phyloP scores from a whole-genome alignment of 64 coral and sea anemone species.

The Astreopora myriophthalma region DNA sequence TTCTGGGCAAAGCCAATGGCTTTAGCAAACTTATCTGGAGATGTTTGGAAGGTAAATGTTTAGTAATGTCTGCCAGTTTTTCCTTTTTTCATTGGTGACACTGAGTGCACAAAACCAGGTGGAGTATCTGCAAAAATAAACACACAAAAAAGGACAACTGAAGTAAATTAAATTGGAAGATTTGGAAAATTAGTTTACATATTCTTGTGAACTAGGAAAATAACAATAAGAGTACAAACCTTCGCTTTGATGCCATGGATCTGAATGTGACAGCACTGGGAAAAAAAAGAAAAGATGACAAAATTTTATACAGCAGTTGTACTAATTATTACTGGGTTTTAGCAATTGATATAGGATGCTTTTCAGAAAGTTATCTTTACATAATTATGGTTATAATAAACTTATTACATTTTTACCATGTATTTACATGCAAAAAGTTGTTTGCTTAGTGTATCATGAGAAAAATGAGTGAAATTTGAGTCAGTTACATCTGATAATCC shows the following conservation, averaged over 20 bases:
- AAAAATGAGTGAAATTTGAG: slow-evolving; percentile 4
- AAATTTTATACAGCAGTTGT: slow-evolving; percentile 53
- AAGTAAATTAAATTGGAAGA: slow-evolving; percentile 40
- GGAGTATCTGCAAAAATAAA: slow-evolving; percentile 13
- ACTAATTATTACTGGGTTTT: slow-evolving; percentile 57
- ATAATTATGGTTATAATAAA: slow-evolving; percentile 58
- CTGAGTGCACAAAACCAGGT: slow-evolving; percentile 3
- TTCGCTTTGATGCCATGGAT: slow-evolving; percentile 49
- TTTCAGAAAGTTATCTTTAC: slow-evolving; percentile 58
- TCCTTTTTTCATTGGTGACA: not conserved
- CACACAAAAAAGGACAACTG: slow-evolving; percentile 32
- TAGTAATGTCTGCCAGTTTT: slow-evolving; percentile 1
- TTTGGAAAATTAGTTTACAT: not conserved
- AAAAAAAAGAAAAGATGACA: slow-evolving; percentile 30
- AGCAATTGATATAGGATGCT: slow-evolving; percentile 52
- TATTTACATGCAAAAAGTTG: slow-evolving; percentile 55
- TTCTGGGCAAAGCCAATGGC: slow-evolving; percentile 31
- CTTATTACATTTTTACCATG: slow-evolving; percentile 53
- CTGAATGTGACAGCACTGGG: slow-evolving; percentile 28
- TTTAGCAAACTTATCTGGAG: not conserved
- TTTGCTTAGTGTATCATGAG: slow-evolving; percentile 58
- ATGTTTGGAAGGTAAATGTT: slow-evolving; percentile 22
- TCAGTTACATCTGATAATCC: slow-evolving; percentile 2
- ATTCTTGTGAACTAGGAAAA: not conserved
- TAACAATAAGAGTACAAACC: slow-evolving; percentile 3